These are phyloP conservation scores for Amyelois transitella DNA, from an alignment of 1,140 invertebrate genomes.

Conservation along the genomic window DNA sequence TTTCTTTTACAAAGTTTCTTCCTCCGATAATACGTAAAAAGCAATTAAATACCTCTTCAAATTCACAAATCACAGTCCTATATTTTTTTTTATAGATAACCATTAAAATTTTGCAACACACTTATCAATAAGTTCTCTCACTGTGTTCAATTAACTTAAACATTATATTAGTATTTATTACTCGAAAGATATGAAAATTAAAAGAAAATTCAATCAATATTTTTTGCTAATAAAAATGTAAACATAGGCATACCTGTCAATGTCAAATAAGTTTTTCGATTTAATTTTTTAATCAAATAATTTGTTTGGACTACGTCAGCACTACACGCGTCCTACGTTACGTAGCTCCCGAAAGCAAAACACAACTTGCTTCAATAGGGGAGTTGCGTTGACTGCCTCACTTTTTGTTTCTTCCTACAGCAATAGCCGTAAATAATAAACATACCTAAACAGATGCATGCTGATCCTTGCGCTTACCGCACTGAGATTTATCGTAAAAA, in stretches of 20 bases:
- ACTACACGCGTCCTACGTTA: neutral
- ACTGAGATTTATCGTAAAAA: too few relatives aligned
- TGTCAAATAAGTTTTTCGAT: constrained; percentile 25
- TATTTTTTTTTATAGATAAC: neutral
- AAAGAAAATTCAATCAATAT: constrained; percentile 8
- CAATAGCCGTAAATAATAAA: too few relatives aligned
- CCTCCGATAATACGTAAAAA: neutral
- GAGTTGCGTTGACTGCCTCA: constrained; percentile 11
- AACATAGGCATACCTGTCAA: constrained; percentile 42
- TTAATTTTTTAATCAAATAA: constrained; percentile 20
- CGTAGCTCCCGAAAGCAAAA: constrained; percentile 10
- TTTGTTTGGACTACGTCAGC: neutral
- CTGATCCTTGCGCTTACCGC: too few relatives aligned
- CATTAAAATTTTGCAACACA: neutral
- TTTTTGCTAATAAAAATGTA: constrained; percentile 4
- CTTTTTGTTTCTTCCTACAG: neutral
- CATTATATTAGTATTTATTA: neutral
- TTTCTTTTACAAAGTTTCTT: neutral
- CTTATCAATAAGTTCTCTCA: neutral
- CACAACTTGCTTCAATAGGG: constrained; percentile 14
- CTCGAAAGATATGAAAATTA: neutral
- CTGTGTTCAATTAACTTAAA: neutral
- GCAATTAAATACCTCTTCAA: neutral
- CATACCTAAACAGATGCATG: too few relatives aligned
- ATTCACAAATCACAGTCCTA: neutral